Evolutionary conservation across 2,888 invertebrate genomes (phyloP), one percentile per base, ranked within the genome.

Genomic region (Schizaphis graminum): DNA sequence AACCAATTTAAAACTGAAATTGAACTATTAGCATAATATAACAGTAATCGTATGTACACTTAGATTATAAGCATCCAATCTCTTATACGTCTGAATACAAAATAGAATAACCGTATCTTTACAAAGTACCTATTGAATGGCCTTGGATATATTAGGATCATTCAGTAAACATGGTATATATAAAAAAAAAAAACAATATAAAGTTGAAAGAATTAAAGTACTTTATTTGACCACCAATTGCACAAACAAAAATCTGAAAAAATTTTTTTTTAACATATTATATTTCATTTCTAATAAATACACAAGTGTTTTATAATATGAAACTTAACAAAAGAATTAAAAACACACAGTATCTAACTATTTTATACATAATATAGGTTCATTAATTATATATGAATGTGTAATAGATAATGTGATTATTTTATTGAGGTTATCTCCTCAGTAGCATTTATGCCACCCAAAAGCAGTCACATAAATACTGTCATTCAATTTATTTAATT

Each of bases 401-500:
- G 16, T 41, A 57, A 57, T 53, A 35, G 13, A 26, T 91, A 94
- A 28, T 94, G 94, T 94, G 95, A 95, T 95, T 96, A 96, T 96
- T 95, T 96, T 96, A 95, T 96, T 96, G 96, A 95, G 96, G 96
- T 96, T 96, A 87, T 96, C 96, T 96, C 96, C 96, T 96, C 96
- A 96, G 94, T 96, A 96, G 96, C 96, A 57, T 47, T 44, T 93
- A 95, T 94, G 67, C 86, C 84, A 53, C 94, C 91, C 95, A 95
- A 94, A 93, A 93, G 95, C 90, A 94, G 93, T 94, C 89, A 88
- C 49, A 26, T n/a, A 91, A 5, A n/a, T 86, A 44, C 7, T 35
- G 35, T 84, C 7, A 5, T 84, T 35, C 1, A 84, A 24, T 84
- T 84, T 49, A 13, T 49, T 49, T 49, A 49, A 49, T 49, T 49